Evolutionary conservation across 2,797 vertebrate species (phyloP).

Genomic region (Anguilla anguilla): DNA sequence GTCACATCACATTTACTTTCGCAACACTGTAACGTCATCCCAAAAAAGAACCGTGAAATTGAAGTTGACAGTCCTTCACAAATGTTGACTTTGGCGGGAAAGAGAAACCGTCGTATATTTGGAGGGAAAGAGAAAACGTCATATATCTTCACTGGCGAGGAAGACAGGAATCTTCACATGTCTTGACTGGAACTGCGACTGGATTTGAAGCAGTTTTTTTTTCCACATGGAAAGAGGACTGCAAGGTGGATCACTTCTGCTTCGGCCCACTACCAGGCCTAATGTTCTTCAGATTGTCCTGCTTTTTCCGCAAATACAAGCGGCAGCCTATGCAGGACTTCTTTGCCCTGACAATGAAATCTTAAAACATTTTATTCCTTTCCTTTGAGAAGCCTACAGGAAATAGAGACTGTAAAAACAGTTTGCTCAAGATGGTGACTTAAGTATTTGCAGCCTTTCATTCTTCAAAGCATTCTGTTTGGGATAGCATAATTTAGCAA

Average conservation of each 20-base stretch:
- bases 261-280: no score
- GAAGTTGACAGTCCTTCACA: no score
- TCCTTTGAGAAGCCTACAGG: constrained; percentile 2
- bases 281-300: background rate
- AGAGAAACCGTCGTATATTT: no score
- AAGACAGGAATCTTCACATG: background rate
- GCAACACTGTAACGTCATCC: no score
- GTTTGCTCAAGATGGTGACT: background rate
- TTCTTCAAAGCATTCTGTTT: background rate
- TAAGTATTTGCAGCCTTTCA: background rate
- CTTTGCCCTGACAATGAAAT: background rate
- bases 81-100: no score
- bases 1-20: no score
- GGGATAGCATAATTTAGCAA: background rate
- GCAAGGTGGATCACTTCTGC: no score
- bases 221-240: no score
- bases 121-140: no score
- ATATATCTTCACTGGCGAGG: background rate
- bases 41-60: no score
- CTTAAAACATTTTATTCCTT: background rate
- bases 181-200: background rate
- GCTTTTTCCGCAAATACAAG: background rate
- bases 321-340: background rate
- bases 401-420: background rate
- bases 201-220: background rate